phyloP scores from a whole-genome alignment of 1,140 invertebrate species.

The Anoplolepis gracilipes region DNA sequence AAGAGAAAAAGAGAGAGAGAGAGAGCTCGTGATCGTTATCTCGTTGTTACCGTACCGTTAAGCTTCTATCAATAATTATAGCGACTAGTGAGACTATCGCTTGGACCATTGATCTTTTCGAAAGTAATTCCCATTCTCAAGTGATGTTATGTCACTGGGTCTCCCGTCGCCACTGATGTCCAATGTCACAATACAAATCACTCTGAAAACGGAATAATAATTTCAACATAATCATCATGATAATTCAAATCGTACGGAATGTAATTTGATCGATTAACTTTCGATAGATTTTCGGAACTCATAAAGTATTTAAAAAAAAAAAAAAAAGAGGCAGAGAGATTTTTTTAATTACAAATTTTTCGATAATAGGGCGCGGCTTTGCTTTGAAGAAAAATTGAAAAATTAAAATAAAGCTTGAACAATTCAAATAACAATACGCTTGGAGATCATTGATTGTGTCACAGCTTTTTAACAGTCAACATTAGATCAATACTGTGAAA shows the following conservation, averaged over 20 bases:
- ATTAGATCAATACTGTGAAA: constrained; percentile 58
- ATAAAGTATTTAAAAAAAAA: neutral
- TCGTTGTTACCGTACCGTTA: neutral
- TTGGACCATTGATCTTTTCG: constrained; percentile 38
- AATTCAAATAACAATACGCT: constrained; percentile 24
- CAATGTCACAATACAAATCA: constrained; percentile 40
- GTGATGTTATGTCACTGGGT: constrained; percentile 23
- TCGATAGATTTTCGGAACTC: neutral
- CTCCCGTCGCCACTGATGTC: neutral
- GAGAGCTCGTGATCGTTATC: constrained; percentile 36
- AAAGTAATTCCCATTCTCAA: constrained; percentile 27
- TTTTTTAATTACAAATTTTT: neutral
- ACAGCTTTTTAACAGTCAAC: constrained; percentile 57
- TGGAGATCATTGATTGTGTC: constrained; percentile 34
- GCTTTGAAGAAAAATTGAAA: neutral
- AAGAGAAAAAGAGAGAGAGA: neutral
- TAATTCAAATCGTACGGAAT: neutral
- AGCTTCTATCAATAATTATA: constrained; percentile 29
- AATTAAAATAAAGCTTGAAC: neutral
- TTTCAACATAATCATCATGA: neutral
- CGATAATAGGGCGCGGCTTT: neutral
- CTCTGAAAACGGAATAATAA: neutral
- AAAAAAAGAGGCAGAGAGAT: neutral
- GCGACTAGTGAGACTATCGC: constrained; percentile 19
- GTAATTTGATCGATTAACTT: neutral